These are phyloP conservation scores for Crossocerus cetratus DNA, from an alignment of 2,888 invertebrate genomes.

Conservation along the genomic window DNA sequence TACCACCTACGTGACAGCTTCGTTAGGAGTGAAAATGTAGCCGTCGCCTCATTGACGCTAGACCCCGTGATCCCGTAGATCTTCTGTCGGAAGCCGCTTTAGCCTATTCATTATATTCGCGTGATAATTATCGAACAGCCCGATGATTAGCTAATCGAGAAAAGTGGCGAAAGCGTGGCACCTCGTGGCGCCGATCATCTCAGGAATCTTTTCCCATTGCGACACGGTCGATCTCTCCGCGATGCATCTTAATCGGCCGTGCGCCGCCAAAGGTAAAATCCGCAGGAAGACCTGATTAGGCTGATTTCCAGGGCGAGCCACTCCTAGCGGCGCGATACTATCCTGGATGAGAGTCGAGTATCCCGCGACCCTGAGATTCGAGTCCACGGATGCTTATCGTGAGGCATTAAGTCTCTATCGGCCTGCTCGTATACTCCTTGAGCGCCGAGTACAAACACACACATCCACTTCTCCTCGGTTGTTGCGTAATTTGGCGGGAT, in stretches of 20 bases:
- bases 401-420: constrained; percentile 45
- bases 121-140: background rate
- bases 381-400: constrained; percentile 37
- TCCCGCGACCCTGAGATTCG: constrained; percentile 41
- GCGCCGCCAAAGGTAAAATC: background rate
- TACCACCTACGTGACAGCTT: background rate
- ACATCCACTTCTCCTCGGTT: constrained; percentile 14
- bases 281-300: background rate
- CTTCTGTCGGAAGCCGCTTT: background rate
- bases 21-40: background rate
- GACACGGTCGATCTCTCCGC: background rate
- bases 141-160: constrained; percentile 4
- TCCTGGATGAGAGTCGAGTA: constrained; percentile 26
- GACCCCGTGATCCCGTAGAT: background rate
- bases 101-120: constrained; percentile 1
- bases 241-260: background rate
- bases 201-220: background rate
- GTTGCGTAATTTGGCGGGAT: constrained; percentile 32
- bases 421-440: background rate
- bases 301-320: constrained; percentile 24
- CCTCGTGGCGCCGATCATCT: background rate
- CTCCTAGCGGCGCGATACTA: constrained; percentile 28
- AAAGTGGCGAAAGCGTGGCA: background rate
- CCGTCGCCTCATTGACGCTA: background rate
- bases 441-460: constrained; percentile 3